Evolutionary conservation across 2,113 vertebrate genomes (phyloP).

Genomic region (Nothocercus nigrocapillus): DNA sequence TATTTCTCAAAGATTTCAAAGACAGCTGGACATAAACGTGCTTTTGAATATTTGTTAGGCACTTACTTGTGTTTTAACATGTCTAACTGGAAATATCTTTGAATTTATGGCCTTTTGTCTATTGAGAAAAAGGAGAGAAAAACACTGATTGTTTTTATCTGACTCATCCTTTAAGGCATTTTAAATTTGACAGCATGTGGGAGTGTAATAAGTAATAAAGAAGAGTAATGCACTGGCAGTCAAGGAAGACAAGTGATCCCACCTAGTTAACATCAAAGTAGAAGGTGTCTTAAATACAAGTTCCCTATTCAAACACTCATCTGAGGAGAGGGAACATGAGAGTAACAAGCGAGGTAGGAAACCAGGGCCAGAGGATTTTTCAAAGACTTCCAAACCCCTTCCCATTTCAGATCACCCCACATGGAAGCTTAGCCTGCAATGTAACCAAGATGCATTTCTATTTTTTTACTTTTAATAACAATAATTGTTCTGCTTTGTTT

Average conservation of each 20-base stretch:
- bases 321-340: background rate
- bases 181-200: conserved; percentile 32
- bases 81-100: background rate
- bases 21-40: background rate
- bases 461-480: background rate
- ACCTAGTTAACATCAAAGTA: background rate
- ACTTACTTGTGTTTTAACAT: background rate
- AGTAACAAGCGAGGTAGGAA: background rate
- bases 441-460: background rate
- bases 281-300: background rate
- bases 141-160: background rate
- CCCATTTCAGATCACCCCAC: background rate
- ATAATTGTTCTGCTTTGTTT: background rate
- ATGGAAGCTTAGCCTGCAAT: background rate
- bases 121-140: background rate
- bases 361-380: background rate
- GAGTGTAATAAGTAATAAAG: conserved; percentile 18
- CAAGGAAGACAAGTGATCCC: background rate
- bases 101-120: background rate
- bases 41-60: background rate
- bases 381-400: background rate
- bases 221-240: background rate
- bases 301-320: background rate
- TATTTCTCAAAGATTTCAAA: background rate
- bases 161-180: conserved; percentile 45